phyloP scores from a whole-genome alignment of 2,888 invertebrate species.

The Acronicta aceris region DNA sequence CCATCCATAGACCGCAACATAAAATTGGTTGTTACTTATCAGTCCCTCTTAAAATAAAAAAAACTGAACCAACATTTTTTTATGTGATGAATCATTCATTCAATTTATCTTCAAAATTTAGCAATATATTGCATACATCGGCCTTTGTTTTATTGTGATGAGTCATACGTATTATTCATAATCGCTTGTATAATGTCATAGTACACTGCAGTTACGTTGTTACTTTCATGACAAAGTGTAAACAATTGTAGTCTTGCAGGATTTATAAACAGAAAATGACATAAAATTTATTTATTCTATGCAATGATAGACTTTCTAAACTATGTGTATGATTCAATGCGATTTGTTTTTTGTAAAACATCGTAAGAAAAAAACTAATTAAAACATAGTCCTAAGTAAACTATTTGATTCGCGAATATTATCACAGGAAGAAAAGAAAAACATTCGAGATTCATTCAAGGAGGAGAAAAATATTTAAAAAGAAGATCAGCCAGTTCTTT shows the following conservation, averaged over 20 bases:
- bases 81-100: constrained; percentile 8
- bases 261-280: background rate
- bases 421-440: no score
- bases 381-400: no score
- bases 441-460: no score
- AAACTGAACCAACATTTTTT: background rate
- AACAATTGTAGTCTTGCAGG: constrained; percentile 9
- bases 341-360: background rate
- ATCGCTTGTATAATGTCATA: constrained; percentile 12
- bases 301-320: no score
- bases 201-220: constrained; percentile 9
- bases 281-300: background rate
- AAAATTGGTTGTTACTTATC: no score
- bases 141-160: constrained; percentile 9
- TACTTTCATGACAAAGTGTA: constrained; percentile 7
- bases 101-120: constrained; percentile 4
- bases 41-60: no score
- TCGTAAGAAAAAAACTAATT: no score
- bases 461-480: background rate
- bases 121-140: constrained; percentile 12
- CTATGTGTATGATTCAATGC: background rate
- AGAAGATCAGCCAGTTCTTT: no score
- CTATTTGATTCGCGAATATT: no score
- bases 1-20: no score
- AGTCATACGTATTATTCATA: constrained; percentile 33